Base-by-base conservation (phyloP, 2,113 vertebrate genomes). In the Sarotherodon lohbergeri region DNA sequence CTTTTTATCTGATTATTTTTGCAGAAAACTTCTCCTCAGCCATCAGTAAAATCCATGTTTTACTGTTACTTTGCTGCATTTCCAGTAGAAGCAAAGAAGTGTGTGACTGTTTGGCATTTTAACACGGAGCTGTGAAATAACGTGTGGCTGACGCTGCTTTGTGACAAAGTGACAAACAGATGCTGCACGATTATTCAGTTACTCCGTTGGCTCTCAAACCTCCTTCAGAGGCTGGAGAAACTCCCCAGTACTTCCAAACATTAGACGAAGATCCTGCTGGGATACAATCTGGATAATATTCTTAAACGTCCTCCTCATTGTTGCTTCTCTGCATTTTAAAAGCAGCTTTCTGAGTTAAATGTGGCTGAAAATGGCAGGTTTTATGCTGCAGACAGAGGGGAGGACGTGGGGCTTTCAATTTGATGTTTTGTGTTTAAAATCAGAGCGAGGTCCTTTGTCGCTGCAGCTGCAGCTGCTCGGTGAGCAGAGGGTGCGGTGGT, bases 381-480 rank as follows among this genome's bases (percentile, higher is more conserved):
- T 78, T 78, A 50, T 78, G 10, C 27, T 78, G 71, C 43, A 50
- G 43, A 19, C 17, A 46, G 41, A 46, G 39, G 13, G 3, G 29
- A 9, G 63, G n/a, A 9, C 22, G 22, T 16, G 68, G 5, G 22
- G 13, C 61, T 27, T 73, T 17, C 46, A 73, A 73, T 27, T 1
- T 73, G 12, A 46, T 43, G 66, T 71, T 27, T 48, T 73, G 68
- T 73, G 66, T 14, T 68, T 71, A 27, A 46, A 46, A 46, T 76
- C 41, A 48, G 41, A 29, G 41, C 0, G 4, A 10, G 24, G 41
- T 29, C 46, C 41, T 29, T 76, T 6, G 14, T 29, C 5, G 6
- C 22, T 54, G 46, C 27, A 61, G 55, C 55, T 82, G 80, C 59
- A 63, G 80, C 56, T 82, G 32, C 61, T 27, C 34, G 13, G 61